Evolutionary conservation across 2,797 vertebrate species (phyloP), one percentile per base, ranked within the genome.

Genomic region (Parotocinclus haroldoi): DNA sequence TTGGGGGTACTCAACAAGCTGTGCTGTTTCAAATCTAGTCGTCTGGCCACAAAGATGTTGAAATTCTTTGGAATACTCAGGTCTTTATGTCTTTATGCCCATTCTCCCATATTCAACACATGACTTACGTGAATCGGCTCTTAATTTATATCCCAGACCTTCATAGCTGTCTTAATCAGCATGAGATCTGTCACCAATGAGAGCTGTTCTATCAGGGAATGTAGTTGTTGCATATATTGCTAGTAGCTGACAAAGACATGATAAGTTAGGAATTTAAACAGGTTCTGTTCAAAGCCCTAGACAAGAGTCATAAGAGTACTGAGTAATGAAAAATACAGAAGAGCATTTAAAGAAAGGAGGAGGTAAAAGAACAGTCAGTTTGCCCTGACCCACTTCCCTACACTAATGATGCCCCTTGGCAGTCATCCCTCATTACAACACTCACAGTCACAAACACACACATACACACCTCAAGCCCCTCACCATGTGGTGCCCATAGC

Each of bases 391-490:
- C 87, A 91, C 83, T 90, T 91, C 87, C 80, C 71, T 71, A 60
- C 67, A 83, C 89, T 91, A 92, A 91, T 86, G 85, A 92, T 78
- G 86, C 90, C 90, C 87, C 69, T 59, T 74, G 83, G 90, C 69
- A 63, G 86, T 45, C 83, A 82, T 74, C 85, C 81, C 87, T 91
- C 87, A 91, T 90, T 91, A 91, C 73, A 76, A 83, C 77, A 77
- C 79, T 63, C 60, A 79, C 75, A 75, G 79, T 78, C 69, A 81
- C 79, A 63, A 71, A 76, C 75, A 71, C 63, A 72, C 77, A 55
- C 17, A 66, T 60, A 48, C 49, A 61, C 54, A 39, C n/a, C 50
- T 69, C 71, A 18, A 49, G 66, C 67, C 74, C 71, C 67, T 76
- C 71, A 71, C 80, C 79, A 72, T 73, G 77, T 70, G 45, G 65